Percentiles rank a stretch among this genome's conserved stretches.
Evolutionary conservation across 2,888 invertebrate species (phyloP).

Genomic region (Biston stratarius): DNA sequence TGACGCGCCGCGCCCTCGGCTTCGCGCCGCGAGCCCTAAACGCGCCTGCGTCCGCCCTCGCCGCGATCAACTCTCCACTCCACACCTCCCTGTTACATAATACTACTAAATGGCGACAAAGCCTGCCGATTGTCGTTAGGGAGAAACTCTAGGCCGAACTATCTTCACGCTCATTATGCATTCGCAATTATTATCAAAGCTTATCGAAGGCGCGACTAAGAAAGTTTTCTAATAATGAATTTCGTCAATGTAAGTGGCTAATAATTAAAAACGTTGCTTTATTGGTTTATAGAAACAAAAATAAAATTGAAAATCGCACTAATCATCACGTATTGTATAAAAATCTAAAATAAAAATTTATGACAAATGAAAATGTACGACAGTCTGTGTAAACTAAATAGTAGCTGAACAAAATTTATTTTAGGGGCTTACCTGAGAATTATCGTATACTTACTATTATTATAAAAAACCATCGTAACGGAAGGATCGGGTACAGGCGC

Average conservation of each 20-base stretch:
- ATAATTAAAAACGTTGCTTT: too few species aligned
- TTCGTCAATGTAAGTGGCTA: not conserved
- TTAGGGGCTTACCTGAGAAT: too few species aligned
- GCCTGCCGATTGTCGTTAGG: conserved; percentile 46
- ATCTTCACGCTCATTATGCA: conserved; percentile 22
- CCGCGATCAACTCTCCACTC: conserved; percentile 63
- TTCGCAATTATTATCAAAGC: conserved; percentile 13
- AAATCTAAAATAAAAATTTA: too few species aligned
- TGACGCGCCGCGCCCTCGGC: conserved; percentile 77
- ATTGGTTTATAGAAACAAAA: too few species aligned
- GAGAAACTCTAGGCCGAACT: conserved; percentile 17
- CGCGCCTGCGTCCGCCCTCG: conserved; percentile 73
- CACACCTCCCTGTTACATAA: conserved; percentile 72
- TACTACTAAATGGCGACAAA: conserved; percentile 67
- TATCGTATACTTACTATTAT: too few species aligned
- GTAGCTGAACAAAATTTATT: too few species aligned
- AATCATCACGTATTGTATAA: too few species aligned
- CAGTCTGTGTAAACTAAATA: too few species aligned
- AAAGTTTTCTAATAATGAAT: not conserved
- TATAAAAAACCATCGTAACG: too few species aligned
- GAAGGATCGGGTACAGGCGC: too few species aligned
- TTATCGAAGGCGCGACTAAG: conserved; percentile 6
- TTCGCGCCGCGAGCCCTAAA: conserved; percentile 53
- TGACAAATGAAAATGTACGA: too few species aligned
- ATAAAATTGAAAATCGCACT: too few species aligned